Evolutionary conservation across 1,140 invertebrate genomes (phyloP).

Genomic region (Cydia splendana): DNA sequence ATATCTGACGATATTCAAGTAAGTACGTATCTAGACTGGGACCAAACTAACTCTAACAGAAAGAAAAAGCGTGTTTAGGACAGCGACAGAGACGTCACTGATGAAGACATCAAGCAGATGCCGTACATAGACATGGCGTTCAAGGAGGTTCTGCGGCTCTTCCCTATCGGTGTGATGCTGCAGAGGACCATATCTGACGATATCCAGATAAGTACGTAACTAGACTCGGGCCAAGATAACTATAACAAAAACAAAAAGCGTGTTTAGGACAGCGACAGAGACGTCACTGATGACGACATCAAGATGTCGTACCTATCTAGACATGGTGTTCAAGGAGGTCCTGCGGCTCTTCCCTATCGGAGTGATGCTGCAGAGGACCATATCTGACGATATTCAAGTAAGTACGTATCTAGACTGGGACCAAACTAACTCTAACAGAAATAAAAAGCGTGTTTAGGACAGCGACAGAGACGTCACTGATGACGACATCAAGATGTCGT

Average conservation of each 20-base stretch:
- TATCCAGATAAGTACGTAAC: constrained; percentile 55
- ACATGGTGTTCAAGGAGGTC: too few relatives aligned
- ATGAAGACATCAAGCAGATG: constrained; percentile 59
- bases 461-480: constrained; percentile 48
- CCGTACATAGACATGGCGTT: constrained; percentile 62
- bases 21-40: constrained; percentile 49
- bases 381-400: too few relatives aligned
- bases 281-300: too few relatives aligned
- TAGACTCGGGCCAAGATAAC: not conserved
- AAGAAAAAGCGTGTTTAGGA: constrained; percentile 39
- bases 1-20: constrained; percentile 60
- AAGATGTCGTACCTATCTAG: too few relatives aligned
- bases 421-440: too few relatives aligned
- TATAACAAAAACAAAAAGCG: too few relatives aligned
- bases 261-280: too few relatives aligned
- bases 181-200: constrained; percentile 63
- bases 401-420: too few relatives aligned
- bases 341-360: too few relatives aligned
- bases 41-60: too few relatives aligned
- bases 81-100: constrained; percentile 45
- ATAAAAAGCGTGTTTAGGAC: constrained; percentile 39
- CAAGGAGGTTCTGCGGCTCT: constrained; percentile 62
- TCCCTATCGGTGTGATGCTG: constrained; percentile 59
- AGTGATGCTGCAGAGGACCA: too few relatives aligned
- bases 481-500: constrained; percentile 59